A percentile compares a stretch with the other conserved stretches of the same genome.
These are phyloP conservation scores for Branchellion lobata DNA, from an alignment of 2,888 invertebrate genomes.

Conservation along the genomic window DNA sequence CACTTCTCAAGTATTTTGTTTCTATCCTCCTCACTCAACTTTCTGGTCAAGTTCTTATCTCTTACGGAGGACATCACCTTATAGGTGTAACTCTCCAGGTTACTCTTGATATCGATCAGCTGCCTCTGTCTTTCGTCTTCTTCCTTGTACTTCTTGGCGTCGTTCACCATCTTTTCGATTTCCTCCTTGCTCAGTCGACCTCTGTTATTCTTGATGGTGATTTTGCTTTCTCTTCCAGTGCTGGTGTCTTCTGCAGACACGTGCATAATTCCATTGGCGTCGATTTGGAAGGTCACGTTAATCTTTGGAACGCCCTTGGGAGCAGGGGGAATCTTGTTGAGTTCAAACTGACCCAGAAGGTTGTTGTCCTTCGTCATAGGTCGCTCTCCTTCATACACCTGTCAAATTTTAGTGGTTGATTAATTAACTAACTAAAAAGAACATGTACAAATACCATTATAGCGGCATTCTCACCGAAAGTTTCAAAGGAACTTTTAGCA, in stretches of 20 bases:
- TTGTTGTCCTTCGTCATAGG: constrained; percentile 3
- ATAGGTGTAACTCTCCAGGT: constrained; percentile 66
- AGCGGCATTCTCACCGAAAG: too few relatives aligned
- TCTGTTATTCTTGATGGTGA: not conserved
- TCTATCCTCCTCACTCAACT: not conserved
- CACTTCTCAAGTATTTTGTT: not conserved
- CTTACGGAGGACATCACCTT: not conserved
- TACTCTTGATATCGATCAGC: constrained; percentile 70
- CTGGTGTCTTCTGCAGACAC: not conserved
- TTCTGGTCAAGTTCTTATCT: not conserved
- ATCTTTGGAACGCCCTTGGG: not conserved
- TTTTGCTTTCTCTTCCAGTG: constrained; percentile 13
- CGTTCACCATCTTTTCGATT: constrained; percentile 60
- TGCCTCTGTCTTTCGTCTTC: constrained; percentile 74
- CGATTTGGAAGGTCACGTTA: not conserved
- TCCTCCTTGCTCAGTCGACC: constrained; percentile 36
- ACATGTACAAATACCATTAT: too few relatives aligned
- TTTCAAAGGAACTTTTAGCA: too few relatives aligned
- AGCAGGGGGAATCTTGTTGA: not conserved
- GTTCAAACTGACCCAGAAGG: constrained; percentile 14
- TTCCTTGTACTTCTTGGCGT: constrained; percentile 59
- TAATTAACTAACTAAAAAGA: too few relatives aligned
- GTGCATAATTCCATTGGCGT: constrained; percentile 1
- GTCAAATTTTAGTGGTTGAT: too few relatives aligned
- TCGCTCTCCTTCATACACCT: constrained; percentile 11